Percentiles rank a stretch among this genome's conserved stretches.
Evolutionary conservation across 2,888 invertebrate species (phyloP).

Genomic region (Gastrophysa polygoni): DNA sequence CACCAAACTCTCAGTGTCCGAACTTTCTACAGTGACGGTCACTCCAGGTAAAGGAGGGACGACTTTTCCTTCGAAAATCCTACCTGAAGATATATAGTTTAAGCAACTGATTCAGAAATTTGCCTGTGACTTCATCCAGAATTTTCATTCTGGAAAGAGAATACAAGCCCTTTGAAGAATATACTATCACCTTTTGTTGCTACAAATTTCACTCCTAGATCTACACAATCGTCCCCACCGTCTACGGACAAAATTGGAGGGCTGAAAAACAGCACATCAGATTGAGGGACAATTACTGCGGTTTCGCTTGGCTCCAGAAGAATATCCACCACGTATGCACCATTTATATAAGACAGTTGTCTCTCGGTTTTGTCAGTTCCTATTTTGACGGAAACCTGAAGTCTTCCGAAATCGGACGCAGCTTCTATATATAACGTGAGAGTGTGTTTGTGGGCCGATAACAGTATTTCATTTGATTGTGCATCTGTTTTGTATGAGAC

Average conservation of each 20-base stretch:
- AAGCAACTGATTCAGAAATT: no score
- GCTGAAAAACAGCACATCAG: conserved; percentile 74
- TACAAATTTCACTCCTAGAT: conserved; percentile 64
- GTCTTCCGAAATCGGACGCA: conserved; percentile 44
- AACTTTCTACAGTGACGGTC: conserved; percentile 60
- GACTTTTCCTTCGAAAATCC: conserved; percentile 66
- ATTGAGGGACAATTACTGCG: conserved; percentile 69
- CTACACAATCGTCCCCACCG: conserved; percentile 71
- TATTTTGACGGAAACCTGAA: conserved; percentile 42
- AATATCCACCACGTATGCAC: conserved; percentile 57
- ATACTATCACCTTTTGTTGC: conserved; percentile 56
- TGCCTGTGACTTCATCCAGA: no score
- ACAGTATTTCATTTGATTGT: conserved; percentile 51
- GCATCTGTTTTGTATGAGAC: conserved; percentile 57
- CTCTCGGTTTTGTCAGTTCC: conserved; percentile 30
- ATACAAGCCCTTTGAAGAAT: no score
- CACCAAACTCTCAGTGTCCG: conserved; percentile 56
- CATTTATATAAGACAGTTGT: conserved; percentile 37
- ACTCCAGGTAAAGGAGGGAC: conserved; percentile 71
- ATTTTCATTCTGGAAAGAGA: no score
- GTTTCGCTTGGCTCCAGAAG: conserved; percentile 61
- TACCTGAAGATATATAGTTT: conserved; percentile 29
- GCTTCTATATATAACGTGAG: conserved; percentile 46
- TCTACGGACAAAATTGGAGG: conserved; percentile 66
- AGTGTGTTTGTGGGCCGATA: conserved; percentile 52